phyloP scores from a whole-genome alignment of 2,888 invertebrate species.

The Agrochola litura region DNA sequence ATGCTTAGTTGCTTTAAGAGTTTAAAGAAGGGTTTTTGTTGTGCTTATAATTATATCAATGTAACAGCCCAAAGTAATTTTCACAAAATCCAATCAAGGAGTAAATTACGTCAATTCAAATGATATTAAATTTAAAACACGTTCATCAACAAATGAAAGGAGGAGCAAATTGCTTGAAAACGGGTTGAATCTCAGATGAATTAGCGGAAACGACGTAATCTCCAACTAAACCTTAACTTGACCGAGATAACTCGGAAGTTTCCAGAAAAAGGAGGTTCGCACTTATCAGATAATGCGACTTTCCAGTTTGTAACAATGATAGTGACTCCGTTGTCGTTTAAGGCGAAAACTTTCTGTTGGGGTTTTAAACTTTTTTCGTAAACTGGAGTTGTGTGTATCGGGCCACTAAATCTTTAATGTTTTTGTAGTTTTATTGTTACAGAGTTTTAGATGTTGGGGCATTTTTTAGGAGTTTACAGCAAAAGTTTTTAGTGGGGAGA shows the following conservation, averaged over 20 bases:
- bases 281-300: conserved; percentile 71
- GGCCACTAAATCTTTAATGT: conserved; percentile 64
- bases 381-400: conserved; percentile 62
- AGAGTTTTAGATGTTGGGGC: conserved; percentile 41
- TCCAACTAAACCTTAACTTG: conserved; percentile 65
- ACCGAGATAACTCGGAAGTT: conserved; percentile 69
- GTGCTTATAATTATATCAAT: not conserved
- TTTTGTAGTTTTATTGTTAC: conserved; percentile 65
- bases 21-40: too few species aligned
- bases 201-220: conserved; percentile 67
- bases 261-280: conserved; percentile 67
- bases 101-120: conserved; percentile 7
- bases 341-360: conserved; percentile 66
- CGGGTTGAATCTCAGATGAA: conserved; percentile 62
- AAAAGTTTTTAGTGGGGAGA: conserved; percentile 53
- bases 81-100: conserved; percentile 15
- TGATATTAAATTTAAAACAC: conserved; percentile 39
- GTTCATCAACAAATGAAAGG: conserved; percentile 51
- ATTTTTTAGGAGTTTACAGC: conserved; percentile 48
- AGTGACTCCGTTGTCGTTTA: conserved; percentile 67
- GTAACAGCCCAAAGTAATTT: not conserved
- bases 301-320: conserved; percentile 68
- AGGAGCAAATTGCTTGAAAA: conserved; percentile 59
- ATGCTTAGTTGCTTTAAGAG: too few species aligned
- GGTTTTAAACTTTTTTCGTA: conserved; percentile 68